A percentile compares a stretch with the other conserved stretches of the same genome.
Conservation (phyloP, 1,140 invertebrate species). For the Anoplolepis gracilipes region DNA sequence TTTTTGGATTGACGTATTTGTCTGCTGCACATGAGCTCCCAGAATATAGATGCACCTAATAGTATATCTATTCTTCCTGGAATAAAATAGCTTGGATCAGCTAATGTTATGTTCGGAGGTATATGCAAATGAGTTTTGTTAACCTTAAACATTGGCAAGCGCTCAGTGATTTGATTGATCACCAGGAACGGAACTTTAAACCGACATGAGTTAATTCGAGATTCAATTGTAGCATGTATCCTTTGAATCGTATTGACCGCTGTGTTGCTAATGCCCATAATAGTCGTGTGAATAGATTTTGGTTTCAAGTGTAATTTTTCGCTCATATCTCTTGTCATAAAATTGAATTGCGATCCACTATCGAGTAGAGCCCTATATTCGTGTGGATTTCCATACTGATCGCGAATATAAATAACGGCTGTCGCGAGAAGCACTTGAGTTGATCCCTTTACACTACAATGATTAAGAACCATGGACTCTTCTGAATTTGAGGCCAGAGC, state of each 20-base stretch:
- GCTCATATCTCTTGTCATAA: neutral
- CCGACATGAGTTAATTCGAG: neutral
- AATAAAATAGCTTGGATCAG: neutral
- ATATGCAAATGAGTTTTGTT: neutral
- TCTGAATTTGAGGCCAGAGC: too few relatives aligned
- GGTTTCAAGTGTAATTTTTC: neutral
- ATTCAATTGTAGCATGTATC: neutral
- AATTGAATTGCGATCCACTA: neutral
- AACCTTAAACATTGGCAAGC: constrained; percentile 85
- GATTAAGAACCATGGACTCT: too few relatives aligned
- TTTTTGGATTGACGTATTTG: neutral
- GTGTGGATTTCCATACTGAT: fast-evolving
- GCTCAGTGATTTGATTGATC: constrained; percentile 90
- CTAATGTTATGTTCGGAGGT: neutral
- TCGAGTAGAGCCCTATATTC: neutral
- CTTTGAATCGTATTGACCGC: neutral
- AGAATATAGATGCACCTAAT: neutral
- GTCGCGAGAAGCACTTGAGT: neutral
- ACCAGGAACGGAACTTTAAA: constrained; percentile 64
- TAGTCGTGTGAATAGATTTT: neutral
- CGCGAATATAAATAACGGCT: neutral
- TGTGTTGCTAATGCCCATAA: neutral
- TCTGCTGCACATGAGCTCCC: neutral
- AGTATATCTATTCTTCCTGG: neutral
- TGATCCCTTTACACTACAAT: neutral